Conservation (phyloP, 2,888 invertebrate species). For the Conops quadrifasciatus region DNA sequence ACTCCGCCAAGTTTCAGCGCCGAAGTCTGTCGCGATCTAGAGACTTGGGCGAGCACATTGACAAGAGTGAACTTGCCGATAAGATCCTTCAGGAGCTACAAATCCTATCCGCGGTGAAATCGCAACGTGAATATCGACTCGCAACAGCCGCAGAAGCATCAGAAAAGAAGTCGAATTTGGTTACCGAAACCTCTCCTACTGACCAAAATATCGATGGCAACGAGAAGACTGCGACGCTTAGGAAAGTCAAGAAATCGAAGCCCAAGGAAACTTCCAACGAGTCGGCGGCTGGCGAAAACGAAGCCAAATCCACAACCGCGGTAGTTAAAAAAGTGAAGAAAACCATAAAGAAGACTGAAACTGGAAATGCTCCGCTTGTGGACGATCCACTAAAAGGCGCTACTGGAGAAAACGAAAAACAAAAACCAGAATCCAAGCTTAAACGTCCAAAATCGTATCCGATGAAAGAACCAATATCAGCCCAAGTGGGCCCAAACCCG, state of each 20-base stretch:
- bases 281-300: slow-evolving; percentile 33
- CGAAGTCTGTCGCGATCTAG: slow-evolving; percentile 54
- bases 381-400: slow-evolving; percentile 33
- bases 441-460: slow-evolving; percentile 70
- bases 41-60: slow-evolving; percentile 48
- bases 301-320: slow-evolving; percentile 43
- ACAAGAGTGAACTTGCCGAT: slow-evolving; percentile 59
- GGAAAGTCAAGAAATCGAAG: slow-evolving; percentile 55
- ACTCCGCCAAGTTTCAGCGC: slow-evolving; percentile 44
- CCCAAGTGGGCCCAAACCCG: neutral
- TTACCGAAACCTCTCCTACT: neutral
- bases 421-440: slow-evolving; percentile 66
- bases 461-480: slow-evolving; percentile 62
- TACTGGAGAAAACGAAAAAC: slow-evolving; percentile 43
- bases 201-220: slow-evolving; percentile 40
- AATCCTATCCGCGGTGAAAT: slow-evolving; percentile 56
- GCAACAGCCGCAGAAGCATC: slow-evolving; percentile 33
- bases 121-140: slow-evolving; percentile 47
- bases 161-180: slow-evolving; percentile 7
- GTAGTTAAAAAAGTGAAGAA: slow-evolving; percentile 58
- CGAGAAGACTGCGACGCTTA: slow-evolving; percentile 49
- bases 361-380: slow-evolving; percentile 34
- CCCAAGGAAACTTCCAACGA: slow-evolving; percentile 53
- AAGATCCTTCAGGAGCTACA: slow-evolving; percentile 63
- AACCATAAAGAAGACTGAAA: slow-evolving; percentile 54